Base-by-base conservation (phyloP, 2,888 invertebrate genomes). In the Agrochola lota region DNA sequence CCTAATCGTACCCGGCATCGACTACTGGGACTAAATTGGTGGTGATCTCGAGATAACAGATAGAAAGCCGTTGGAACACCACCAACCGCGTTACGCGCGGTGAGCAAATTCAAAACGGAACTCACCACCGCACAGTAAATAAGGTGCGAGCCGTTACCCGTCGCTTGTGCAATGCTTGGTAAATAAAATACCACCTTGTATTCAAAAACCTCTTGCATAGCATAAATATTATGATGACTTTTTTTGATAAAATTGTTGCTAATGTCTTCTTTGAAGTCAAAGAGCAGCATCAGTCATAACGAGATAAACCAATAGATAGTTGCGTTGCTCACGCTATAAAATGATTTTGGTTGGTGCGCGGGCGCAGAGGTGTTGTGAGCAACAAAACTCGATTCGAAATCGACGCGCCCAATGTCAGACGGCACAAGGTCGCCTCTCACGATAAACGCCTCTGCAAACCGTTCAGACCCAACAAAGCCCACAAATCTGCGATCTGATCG, bases 21-120 rank as follows among this genome's bases (percentile, higher is more conserved):
- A 91, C 94, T 93, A 92, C 94, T 91, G 93, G 93, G 93, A 93
- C 91, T 91, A 93, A 93, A 93, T 91, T 91, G 91, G 88, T 90
- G 85, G 87, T 90, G 95, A 95, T 95, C 91, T 89, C 87, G 86
- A 94, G 95, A 96, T 95, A 95, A 94, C 92, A 92, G 94, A 93
- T 95, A 95, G 95, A 96, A 96, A 96, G 95, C 93, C 91, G 94
- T 92, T 93, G 91, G 89, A 92, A 93, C 90, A 92, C 91, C 93
- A 93, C 94, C 93, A 93, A 95, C 95, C 93, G 94, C 92, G 96
- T 96, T 96, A 96, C 96, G 95, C 95, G 93, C 91, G 87, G 90
- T 94, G 93, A 93, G 87, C 93, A 93, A 94, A 92, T 92, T 92
- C 86, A 85, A 90, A 92, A 92, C 91, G 91, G 90, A 93, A 91